A percentile compares a stretch with the other conserved stretches of the same genome.
phyloP scores from a whole-genome alignment of 2,113 vertebrate species.

The Tricholaema leucomelas region DNA sequence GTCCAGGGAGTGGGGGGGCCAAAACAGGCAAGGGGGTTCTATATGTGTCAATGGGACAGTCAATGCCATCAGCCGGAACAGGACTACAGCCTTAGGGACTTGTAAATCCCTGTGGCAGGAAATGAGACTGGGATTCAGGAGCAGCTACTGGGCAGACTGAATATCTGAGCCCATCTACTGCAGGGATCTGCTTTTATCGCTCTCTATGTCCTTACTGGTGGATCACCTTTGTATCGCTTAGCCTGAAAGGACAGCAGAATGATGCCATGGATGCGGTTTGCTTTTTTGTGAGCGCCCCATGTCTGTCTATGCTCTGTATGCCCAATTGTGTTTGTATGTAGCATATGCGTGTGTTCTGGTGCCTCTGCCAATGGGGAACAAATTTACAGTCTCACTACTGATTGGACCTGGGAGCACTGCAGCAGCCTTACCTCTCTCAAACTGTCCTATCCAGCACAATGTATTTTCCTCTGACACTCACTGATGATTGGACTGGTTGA shows the following conservation, averaged over 20 bases:
- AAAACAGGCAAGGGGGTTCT: rapidly evolving
- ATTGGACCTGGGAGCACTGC: not conserved
- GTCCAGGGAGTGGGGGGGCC: not conserved
- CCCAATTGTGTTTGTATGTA: not conserved
- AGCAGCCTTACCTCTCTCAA: not conserved
- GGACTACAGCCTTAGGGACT: not conserved
- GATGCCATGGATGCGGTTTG: not conserved
- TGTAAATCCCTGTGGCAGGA: not conserved
- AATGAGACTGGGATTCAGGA: not conserved
- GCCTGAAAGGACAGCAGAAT: not conserved
- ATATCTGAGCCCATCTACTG: not conserved
- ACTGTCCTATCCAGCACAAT: not conserved
- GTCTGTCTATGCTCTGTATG: not conserved
- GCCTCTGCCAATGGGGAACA: not conserved
- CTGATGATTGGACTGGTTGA: not conserved
- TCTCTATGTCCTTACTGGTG: not conserved
- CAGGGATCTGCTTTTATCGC: not conserved
- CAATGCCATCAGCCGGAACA: rapidly evolving
- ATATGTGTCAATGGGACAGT: not conserved
- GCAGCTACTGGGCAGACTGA: not conserved
- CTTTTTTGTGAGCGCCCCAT: not conserved
- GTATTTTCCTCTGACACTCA: not conserved
- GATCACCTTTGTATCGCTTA: not conserved
- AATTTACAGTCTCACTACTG: not conserved
- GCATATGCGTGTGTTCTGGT: not conserved